Base-by-base conservation (phyloP, 2,113 vertebrate species). In the Theristicus caerulescens region DNA sequence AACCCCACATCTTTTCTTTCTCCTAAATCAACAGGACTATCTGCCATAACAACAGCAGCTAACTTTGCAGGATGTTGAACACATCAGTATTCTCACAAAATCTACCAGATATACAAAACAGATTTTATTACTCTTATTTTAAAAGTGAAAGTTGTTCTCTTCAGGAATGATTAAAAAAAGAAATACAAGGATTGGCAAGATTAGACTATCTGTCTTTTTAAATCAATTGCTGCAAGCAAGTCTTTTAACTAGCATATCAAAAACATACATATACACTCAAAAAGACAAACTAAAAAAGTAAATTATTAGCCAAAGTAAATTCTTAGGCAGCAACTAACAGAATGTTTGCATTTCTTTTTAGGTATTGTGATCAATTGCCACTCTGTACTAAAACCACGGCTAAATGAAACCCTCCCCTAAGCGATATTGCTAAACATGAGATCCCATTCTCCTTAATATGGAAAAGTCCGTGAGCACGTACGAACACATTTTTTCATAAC, bases 301-400 rank as follows among this genome's bases (percentile, higher is more conserved):
- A 97, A 95, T 93, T 76, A 91, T 90, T 94, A 94, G 86, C 93
- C 57, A 97, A 87, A 93, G 61, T 69, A 94, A 96, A 90, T 69
- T 38, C 83, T 80, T 79, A 87, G 49, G 38, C 58, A 87, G 93
- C 70, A 97, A 88, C 65, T 88, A 94, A 87, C 2, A 4, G 54
- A 82, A 85, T 72, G 42, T 94, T 85, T 94, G 44, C 83, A 62
- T 64, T 96, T 94, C 73, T 91, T 96, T 77, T 80, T 54, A 77
- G 49, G 5, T 85, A 90, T 19, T 79, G 47, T 83, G 64, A 96
- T 52, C 78, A 94, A 34, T 2, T 87, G 83, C 55, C 40, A 58
- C 38, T 36, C 36, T 66, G 52, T 51, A 72, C 73, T 83, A 87
- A 82, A 90, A 61, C 31, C 10, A 47, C n/a, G 42, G 29, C 78